Conservation (phyloP, 2,113 vertebrate genomes). For the Zonotrichia leucophrys region DNA sequence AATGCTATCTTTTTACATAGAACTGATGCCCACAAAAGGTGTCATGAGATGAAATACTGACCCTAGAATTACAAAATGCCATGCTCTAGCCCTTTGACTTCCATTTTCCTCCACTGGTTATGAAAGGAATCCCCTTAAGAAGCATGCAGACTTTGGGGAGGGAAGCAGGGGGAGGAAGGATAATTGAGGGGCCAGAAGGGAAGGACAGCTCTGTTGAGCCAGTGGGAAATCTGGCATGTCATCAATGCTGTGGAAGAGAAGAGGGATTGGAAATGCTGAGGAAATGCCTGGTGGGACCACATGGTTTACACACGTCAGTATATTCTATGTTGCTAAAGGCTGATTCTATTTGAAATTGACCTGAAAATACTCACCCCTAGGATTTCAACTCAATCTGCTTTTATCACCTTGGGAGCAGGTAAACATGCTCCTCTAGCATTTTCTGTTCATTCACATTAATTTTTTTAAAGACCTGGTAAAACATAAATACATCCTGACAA, state of each 20-base stretch:
- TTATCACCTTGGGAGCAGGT: slow-evolving; percentile 36
- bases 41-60: background rate
- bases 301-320: background rate
- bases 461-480: background rate
- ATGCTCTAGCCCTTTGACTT: background rate
- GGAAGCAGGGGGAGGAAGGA: background rate
- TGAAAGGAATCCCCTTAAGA: background rate
- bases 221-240: background rate
- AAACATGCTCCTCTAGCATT: background rate
- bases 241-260: background rate
- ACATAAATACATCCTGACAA: background rate
- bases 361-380: background rate
- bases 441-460: background rate
- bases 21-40: background rate
- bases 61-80: background rate
- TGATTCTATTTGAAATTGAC: slow-evolving; percentile 5
- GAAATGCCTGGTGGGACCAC: background rate
- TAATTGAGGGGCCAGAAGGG: background rate
- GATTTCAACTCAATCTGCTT: slow-evolving; percentile 29
- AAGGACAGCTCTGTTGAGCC: background rate
- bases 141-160: background rate
- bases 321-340: background rate
- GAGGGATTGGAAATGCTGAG: background rate
- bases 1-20: background rate
- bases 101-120: background rate